A percentile compares a stretch with the other conserved stretches of the same genome.
Evolutionary conservation across 1,140 invertebrate species (phyloP).

Genomic region (Lepidurus arcticus): DNA sequence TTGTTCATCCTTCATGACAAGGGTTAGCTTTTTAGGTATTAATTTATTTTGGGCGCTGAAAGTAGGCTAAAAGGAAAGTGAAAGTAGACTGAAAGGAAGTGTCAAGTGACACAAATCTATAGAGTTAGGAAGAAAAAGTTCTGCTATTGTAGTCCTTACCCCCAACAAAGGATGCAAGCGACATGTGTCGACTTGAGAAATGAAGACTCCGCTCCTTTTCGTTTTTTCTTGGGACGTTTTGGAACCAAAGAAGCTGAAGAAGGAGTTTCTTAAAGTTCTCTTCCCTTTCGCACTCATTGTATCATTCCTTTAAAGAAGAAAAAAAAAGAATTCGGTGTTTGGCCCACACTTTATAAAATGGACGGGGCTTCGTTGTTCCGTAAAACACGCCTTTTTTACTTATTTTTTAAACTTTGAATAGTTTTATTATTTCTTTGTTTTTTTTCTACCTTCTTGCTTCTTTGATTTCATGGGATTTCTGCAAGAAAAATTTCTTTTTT

Average conservation of each 20-base stretch:
- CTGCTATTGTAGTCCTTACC: not conserved
- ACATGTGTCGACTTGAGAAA: slow-evolving; percentile 16
- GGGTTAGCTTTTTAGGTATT: too few relatives aligned
- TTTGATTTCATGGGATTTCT: too few relatives aligned
- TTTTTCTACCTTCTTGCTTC: too few relatives aligned
- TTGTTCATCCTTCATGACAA: too few relatives aligned
- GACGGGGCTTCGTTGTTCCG: too few relatives aligned
- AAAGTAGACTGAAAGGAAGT: not conserved
- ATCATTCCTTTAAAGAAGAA: not conserved
- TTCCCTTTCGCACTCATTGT: not conserved
- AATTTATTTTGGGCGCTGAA: too few relatives aligned
- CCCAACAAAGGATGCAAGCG: not conserved
- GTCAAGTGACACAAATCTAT: not conserved
- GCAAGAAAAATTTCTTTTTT: too few relatives aligned
- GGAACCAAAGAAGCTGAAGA: slow-evolving; percentile 5
- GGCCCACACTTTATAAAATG: too few relatives aligned
- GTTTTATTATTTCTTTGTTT: too few relatives aligned
- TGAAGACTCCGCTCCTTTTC: not conserved
- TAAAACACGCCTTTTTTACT: too few relatives aligned
- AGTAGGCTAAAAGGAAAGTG: too few relatives aligned
- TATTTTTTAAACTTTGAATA: too few relatives aligned
- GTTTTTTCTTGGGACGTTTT: not conserved
- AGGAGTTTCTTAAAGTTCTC: not conserved
- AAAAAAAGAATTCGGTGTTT: not conserved
- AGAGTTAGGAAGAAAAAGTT: not conserved